phyloP scores from a whole-genome alignment of 37 sponge, comb jelly and placozoan genomes.

The Halisarca cf. caerulea region DNA sequence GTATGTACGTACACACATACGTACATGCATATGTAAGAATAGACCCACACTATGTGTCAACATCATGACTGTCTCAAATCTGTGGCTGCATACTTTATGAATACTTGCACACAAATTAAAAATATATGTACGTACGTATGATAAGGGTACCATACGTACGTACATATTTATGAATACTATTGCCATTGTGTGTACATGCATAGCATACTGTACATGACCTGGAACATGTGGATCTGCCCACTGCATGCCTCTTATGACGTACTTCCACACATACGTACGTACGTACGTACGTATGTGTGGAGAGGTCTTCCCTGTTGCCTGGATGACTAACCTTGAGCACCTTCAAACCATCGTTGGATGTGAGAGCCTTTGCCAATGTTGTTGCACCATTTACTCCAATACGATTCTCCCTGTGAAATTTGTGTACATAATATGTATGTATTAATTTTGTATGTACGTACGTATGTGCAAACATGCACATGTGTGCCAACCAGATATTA shows the following conservation, averaged over 20 bases:
- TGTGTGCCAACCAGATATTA: neutral
- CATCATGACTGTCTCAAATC: too few species aligned
- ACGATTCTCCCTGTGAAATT: conserved; percentile 84
- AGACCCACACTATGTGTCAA: too few species aligned
- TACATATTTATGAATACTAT: neutral
- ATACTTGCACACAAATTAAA: too few species aligned
- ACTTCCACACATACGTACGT: neutral
- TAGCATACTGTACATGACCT: neutral
- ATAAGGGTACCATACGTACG: neutral
- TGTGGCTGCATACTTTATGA: too few species aligned
- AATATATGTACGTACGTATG: neutral
- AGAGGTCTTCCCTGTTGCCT: conserved; percentile 68
- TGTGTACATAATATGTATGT: too few species aligned
- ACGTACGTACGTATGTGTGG: conserved; percentile 31
- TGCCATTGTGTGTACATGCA: too few species aligned
- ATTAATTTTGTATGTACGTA: too few species aligned
- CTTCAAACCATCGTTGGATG: conserved; percentile 67
- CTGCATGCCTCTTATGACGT: too few species aligned
- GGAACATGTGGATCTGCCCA: neutral
- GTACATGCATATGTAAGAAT: neutral
- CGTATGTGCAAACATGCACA: neutral
- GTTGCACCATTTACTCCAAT: conserved; percentile 67
- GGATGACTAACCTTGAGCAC: conserved; percentile 63
- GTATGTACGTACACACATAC: conserved; percentile 9
- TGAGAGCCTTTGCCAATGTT: conserved; percentile 71